Base-by-base conservation (phyloP, 92 coral and sea anemone species). In the Epizoanthus illoricatus region DNA sequence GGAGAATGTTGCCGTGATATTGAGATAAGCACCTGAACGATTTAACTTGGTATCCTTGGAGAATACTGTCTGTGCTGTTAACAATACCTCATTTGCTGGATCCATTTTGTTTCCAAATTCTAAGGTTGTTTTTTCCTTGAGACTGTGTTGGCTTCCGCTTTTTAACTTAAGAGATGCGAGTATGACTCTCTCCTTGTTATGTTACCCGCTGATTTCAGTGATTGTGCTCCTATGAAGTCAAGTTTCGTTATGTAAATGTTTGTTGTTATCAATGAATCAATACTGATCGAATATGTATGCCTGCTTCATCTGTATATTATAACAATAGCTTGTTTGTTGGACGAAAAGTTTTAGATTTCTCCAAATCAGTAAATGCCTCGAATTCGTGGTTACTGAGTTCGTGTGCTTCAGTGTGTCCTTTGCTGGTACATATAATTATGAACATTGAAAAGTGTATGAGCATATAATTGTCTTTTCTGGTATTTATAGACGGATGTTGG, bases 31-130 rank as follows among this genome's bases (percentile, higher is more conserved):
- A 13, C 60, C 36, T 12, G 66, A 49, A 49, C 60, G 11, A 15
- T 75, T 64, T 20, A 19, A 28, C 83, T 16, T 17, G 66, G 33
- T 64, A 41, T 28, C 65, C 11, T 5, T 43, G 41, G 42, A 49
- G n/a, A 12, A n/a, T 40, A 20, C 57, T 63, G 15, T 13, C 70
- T 16, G 60, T 36, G 21, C 23, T 0, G 59, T 18, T 19, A 23
- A 6, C 15, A 20, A 5, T 5, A 70, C 23, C 36, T 40, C 59
- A 20, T 41, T 62, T 17, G 8, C 54, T n/a, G 59, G 39, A 40
- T 63, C 82, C 82, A 62, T 78, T 4, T n/a, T 43, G 60, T 63
- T 78, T 62, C 16, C 52, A 60, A 76, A 41, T 28, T 39, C 11
- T 66, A 23, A 2, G 19, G 3, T 52, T 11, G 17, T 66, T 24